Percentiles rank a stretch among this genome's conserved stretches.
phyloP scores from a whole-genome alignment of 1,140 invertebrate genomes.

The Pararge aegeria region DNA sequence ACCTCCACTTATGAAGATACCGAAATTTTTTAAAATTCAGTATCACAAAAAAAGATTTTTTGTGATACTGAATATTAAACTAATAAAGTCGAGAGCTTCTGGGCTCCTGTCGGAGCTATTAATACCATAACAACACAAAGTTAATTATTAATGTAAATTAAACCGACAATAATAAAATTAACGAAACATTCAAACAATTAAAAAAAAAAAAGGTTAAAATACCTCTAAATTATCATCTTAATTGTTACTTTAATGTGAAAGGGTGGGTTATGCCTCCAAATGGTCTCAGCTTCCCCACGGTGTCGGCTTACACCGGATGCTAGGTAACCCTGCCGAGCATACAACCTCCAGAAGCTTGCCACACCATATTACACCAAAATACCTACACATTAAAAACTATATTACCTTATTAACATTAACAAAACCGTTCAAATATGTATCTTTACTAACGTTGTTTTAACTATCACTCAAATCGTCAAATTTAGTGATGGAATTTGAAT shows the following conservation, averaged over 20 bases:
- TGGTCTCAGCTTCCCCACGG: slow-evolving; percentile 64
- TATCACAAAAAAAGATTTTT: too few relatives aligned
- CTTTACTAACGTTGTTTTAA: slow-evolving; percentile 35
- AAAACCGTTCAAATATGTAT: slow-evolving; percentile 33
- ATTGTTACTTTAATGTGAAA: slow-evolving; percentile 39
- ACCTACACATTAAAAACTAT: slow-evolving; percentile 20
- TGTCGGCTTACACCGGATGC: slow-evolving; percentile 73
- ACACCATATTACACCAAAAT: slow-evolving; percentile 29
- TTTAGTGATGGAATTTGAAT: slow-evolving; percentile 1
- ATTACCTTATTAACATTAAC: background rate
- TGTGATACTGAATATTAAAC: too few relatives aligned
- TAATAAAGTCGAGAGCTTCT: too few relatives aligned
- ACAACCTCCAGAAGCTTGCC: slow-evolving; percentile 37
- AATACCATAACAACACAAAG: background rate
- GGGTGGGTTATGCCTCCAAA: slow-evolving; percentile 50
- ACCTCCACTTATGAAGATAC: too few relatives aligned
- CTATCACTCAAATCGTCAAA: slow-evolving; percentile 19
- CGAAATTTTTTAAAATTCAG: too few relatives aligned
- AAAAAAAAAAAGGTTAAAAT: background rate
- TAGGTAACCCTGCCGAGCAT: slow-evolving; percentile 55
- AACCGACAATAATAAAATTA: slow-evolving; percentile 1
- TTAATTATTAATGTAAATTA: background rate
- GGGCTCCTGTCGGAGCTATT: too few relatives aligned
- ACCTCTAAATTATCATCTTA: slow-evolving; percentile 33
- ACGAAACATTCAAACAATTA: background rate